phyloP scores from a whole-genome alignment of 2,113 vertebrate species.

The Sula dactylatra region DNA sequence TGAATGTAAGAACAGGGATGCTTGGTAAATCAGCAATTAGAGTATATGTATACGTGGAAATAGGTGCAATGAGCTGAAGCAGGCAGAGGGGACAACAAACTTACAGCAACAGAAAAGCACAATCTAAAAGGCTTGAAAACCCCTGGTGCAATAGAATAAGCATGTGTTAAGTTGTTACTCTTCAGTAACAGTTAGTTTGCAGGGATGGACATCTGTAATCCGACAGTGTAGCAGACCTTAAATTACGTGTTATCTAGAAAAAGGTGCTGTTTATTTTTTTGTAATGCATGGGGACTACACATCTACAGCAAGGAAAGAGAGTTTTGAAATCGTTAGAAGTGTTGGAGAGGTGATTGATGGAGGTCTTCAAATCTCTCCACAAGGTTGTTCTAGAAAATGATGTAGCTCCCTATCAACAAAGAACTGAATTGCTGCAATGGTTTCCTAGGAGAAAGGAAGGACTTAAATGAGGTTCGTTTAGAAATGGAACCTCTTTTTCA shows the following conservation, averaged over 20 bases:
- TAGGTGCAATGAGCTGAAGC: neutral
- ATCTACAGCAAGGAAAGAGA: neutral
- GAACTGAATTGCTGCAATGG: neutral
- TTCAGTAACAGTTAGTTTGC: neutral
- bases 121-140: neutral
- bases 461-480: neutral
- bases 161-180: neutral
- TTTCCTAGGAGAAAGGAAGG: neutral
- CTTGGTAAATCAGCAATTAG: neutral
- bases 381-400: neutral
- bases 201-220: neutral
- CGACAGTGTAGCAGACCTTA: neutral
- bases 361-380: neutral
- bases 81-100: neutral
- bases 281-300: no score
- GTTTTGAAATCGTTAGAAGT: neutral
- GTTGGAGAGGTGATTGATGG: neutral
- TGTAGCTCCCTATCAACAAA: neutral
- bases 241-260: neutral
- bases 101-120: neutral
- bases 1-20: neutral
- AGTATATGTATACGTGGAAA: neutral
- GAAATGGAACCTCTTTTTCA: neutral
- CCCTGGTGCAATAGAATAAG: neutral
- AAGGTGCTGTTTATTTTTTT: neutral